These are phyloP conservation scores for Polyploca ridens DNA, from an alignment of 2,888 invertebrate species.

Conservation along the genomic window DNA sequence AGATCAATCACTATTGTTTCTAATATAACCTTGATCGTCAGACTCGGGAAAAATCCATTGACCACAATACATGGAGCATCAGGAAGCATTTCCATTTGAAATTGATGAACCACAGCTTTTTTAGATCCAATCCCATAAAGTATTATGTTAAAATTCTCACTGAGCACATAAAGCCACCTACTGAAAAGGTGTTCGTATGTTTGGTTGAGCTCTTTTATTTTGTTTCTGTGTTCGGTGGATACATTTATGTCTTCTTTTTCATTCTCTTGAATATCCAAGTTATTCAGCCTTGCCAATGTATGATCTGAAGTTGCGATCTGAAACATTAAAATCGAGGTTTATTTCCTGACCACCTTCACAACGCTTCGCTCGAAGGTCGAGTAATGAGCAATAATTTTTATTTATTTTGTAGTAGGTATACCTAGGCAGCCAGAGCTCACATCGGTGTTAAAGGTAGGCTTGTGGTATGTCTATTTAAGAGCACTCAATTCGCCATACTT, in stretches of 20 bases:
- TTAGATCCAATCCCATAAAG: slow-evolving; percentile 97
- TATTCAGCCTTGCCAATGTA: slow-evolving; percentile 90
- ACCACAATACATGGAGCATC: slow-evolving; percentile 89
- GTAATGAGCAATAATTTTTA: no score
- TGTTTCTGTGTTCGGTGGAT: slow-evolving; percentile 84
- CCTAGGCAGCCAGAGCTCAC: no score
- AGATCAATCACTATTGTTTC: slow-evolving; percentile 90
- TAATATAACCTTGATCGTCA: slow-evolving; percentile 92
- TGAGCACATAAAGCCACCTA: slow-evolving; percentile 89
- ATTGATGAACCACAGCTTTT: slow-evolving; percentile 89
- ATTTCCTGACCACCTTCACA: neutral
- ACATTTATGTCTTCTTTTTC: slow-evolving; percentile 83
- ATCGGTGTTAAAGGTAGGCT: no score
- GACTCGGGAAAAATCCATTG: slow-evolving; percentile 96
- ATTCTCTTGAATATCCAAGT: slow-evolving; percentile 86
- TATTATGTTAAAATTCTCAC: slow-evolving; percentile 94
- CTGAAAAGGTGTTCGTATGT: slow-evolving; percentile 85
- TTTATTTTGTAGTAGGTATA: neutral
- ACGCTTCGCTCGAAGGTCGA: neutral
- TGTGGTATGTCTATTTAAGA: no score
- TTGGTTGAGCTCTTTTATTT: slow-evolving; percentile 82
- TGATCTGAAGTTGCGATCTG: slow-evolving; percentile 90
- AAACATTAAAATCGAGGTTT: slow-evolving; percentile 29
- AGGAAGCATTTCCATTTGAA: slow-evolving; percentile 84
- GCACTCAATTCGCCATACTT: no score